Conservation (phyloP, 2,888 invertebrate genomes). For the Drosophila setosimentum region DNA sequence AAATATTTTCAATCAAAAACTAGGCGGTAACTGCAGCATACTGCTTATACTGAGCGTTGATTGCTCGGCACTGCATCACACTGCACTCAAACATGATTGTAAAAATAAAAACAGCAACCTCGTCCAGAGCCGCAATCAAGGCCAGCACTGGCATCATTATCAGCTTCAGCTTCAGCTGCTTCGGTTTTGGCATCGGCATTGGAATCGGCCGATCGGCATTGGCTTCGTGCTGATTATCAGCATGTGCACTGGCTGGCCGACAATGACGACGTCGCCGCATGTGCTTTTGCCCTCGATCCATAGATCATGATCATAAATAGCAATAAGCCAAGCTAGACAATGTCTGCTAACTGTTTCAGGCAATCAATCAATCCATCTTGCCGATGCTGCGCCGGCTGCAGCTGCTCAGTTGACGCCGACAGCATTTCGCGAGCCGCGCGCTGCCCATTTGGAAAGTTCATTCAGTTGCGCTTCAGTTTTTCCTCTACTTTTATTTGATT, state of each 20-base stretch:
- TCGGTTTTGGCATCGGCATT: slow-evolving; percentile 39
- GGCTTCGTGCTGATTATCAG: slow-evolving; percentile 72
- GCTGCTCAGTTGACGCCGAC: slow-evolving; percentile 54
- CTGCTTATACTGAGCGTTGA: slow-evolving; percentile 52
- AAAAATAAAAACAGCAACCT: slow-evolving; percentile 35
- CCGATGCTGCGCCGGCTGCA: slow-evolving; percentile 53
- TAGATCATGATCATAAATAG: slow-evolving; percentile 85
- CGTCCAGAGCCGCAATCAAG: slow-evolving; percentile 55
- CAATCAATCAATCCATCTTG: slow-evolving; percentile 83
- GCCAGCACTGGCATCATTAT: slow-evolving; percentile 68
- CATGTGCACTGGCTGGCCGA: slow-evolving; percentile 72
- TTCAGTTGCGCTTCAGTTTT: slow-evolving; percentile 70
- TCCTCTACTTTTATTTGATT: slow-evolving; percentile 32
- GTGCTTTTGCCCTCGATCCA: slow-evolving; percentile 83
- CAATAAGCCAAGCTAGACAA: slow-evolving; percentile 80
- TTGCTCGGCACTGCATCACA: slow-evolving; percentile 41
- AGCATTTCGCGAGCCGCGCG: slow-evolving; percentile 62
- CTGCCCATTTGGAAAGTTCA: slow-evolving; percentile 78
- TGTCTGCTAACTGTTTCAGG: slow-evolving; percentile 84
- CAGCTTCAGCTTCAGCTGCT: slow-evolving; percentile 33
- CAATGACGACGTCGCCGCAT: slow-evolving; percentile 63
- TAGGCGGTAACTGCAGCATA: slow-evolving; percentile 61
- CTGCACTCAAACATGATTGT: slow-evolving; percentile 56
- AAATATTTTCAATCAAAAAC: slow-evolving; percentile 74
- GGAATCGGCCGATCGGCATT: slow-evolving; percentile 38